Percentiles rank a stretch among this genome's conserved stretches.
Evolutionary conservation across 2,113 vertebrate genomes (phyloP).

Genomic region (Mugil cephalus): DNA sequence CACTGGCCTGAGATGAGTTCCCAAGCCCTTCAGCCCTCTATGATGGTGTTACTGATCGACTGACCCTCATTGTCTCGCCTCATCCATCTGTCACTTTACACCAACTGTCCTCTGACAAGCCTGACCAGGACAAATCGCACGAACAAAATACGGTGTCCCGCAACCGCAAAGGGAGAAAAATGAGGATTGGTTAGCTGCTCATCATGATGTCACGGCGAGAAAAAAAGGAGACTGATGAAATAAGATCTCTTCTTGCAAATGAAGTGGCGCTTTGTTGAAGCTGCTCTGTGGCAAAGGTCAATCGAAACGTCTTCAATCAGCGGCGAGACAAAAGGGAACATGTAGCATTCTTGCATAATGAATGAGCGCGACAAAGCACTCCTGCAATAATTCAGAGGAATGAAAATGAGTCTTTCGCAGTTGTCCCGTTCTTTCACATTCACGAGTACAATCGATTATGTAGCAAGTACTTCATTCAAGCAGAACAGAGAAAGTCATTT

Average conservation of each 20-base stretch:
- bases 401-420: conserved; percentile 28
- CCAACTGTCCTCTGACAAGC: conserved; percentile 77
- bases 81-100: conserved; percentile 77
- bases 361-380: conserved; percentile 25
- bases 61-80: conserved; percentile 77
- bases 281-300: conserved; percentile 70
- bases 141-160: conserved; percentile 71
- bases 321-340: conserved; percentile 18
- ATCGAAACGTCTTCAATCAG: conserved; percentile 70
- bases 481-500: neutral
- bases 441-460: conserved; percentile 34
- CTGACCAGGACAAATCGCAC: conserved; percentile 74
- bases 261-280: conserved; percentile 51
- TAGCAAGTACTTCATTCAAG: conserved; percentile 29
- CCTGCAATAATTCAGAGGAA: conserved; percentile 27
- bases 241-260: conserved; percentile 73
- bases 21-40: conserved; percentile 36
- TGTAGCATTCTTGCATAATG: conserved; percentile 23
- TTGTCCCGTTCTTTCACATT: conserved; percentile 33
- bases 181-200: conserved; percentile 66
- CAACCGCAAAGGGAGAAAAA: conserved; percentile 73
- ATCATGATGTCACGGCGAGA: conserved; percentile 36
- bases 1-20: conserved; percentile 36
- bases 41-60: conserved; percentile 75
- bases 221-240: conserved; percentile 41